These are phyloP conservation scores for Nerophis lumbriciformis DNA, from an alignment of 2,113 vertebrate species.

Conservation along the genomic window DNA sequence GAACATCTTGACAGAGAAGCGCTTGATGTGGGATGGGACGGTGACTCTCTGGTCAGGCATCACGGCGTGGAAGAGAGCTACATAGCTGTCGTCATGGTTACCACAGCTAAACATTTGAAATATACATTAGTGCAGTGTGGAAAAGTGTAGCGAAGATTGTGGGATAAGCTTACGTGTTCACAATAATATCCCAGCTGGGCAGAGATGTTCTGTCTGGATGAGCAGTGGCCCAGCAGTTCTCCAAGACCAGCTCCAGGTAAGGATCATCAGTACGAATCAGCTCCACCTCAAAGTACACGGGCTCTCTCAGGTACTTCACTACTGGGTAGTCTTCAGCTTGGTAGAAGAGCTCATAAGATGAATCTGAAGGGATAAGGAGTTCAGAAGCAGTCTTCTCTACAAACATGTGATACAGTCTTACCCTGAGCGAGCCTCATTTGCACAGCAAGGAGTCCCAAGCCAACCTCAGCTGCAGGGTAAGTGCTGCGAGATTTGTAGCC, in stretches of 20 bases:
- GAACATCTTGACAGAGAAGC: constrained; percentile 68
- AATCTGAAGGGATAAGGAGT: constrained; percentile 39
- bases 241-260: constrained; percentile 53
- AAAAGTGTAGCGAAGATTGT: not conserved
- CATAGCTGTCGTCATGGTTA: constrained; percentile 45
- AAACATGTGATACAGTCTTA: not conserved
- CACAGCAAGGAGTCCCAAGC: constrained; percentile 55
- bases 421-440: constrained; percentile 63
- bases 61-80: constrained; percentile 43
- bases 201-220: constrained; percentile 42
- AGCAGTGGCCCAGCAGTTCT: constrained; percentile 66
- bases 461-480: constrained; percentile 45
- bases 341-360: constrained; percentile 54
- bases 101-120: constrained; percentile 41
- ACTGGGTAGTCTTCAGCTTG: constrained; percentile 62
- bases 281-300: constrained; percentile 68
- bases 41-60: constrained; percentile 8
- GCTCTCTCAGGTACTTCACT: constrained; percentile 48
- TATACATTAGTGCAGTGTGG: not conserved
- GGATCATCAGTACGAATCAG: constrained; percentile 51
- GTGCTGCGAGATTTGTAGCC: constrained; percentile 15
- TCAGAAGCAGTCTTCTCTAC: not conserved
- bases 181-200: constrained; percentile 69
- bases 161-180: constrained; percentile 39
- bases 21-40: constrained; percentile 53